These are phyloP conservation scores for Plotosus lineatus DNA, from an alignment of 2,113 vertebrate species.

Conservation along the genomic window DNA sequence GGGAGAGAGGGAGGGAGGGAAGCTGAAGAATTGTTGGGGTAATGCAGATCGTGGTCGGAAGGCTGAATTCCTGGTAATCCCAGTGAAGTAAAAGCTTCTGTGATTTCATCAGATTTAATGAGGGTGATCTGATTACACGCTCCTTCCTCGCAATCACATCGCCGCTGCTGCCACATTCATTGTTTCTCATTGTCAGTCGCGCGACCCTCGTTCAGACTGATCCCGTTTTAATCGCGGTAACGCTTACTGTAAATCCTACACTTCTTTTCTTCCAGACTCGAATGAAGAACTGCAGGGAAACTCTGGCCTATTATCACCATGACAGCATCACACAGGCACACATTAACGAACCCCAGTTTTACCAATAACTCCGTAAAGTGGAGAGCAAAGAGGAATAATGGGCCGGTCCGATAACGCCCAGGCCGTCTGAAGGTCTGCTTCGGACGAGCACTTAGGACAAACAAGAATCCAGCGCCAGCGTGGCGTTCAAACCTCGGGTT, in stretches of 20 bases:
- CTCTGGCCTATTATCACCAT: not conserved
- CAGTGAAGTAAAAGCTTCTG: constrained; percentile 62
- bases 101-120: constrained; percentile 63
- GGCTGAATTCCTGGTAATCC: constrained; percentile 63
- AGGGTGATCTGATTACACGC: constrained; percentile 63
- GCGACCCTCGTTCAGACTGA: constrained; percentile 50
- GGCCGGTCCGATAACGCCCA: not conserved
- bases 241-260: constrained; percentile 16
- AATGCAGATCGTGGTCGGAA: constrained; percentile 67
- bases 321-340: not conserved
- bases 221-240: constrained; percentile 49
- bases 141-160: constrained; percentile 28
- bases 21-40: constrained; percentile 63
- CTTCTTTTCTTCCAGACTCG: constrained; percentile 8
- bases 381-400: constrained; percentile 10
- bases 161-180: constrained; percentile 58
- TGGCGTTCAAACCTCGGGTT: not conserved
- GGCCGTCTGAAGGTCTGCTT: constrained; percentile 4
- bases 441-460: constrained; percentile 4
- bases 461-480: not conserved
- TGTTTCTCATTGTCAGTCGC: constrained; percentile 58
- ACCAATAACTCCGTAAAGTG: not conserved
- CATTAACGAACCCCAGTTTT: not conserved
- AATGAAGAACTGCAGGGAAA: not conserved
- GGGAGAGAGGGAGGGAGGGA: constrained; percentile 29